Evolutionary conservation across 2,888 invertebrate genomes (phyloP).

Genomic region (Sepiola atlantica): DNA sequence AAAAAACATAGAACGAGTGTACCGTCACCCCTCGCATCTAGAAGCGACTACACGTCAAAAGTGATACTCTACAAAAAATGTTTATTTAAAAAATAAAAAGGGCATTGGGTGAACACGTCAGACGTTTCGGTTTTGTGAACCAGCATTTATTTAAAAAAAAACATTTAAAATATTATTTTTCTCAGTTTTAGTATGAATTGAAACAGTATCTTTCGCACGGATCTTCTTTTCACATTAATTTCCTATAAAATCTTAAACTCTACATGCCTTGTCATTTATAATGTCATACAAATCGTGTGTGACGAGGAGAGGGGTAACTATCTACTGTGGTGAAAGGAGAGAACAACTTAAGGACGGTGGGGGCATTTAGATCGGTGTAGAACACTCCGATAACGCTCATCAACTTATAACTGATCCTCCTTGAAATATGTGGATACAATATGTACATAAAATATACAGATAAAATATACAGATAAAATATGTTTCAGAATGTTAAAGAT

Average conservation of each 20-base stretch:
- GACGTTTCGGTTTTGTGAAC: not conserved
- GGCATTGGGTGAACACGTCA: not conserved
- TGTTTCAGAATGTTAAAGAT: no score
- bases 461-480: no score
- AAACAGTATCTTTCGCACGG: not conserved
- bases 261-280: not conserved
- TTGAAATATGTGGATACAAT: no score
- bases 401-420: not conserved
- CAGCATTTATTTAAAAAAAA: not conserved
- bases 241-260: not conserved
- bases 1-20: no score
- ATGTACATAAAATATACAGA: no score
- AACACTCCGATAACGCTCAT: not conserved
- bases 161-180: not conserved
- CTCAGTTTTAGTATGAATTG: not conserved
- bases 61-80: no score
- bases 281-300: not conserved
- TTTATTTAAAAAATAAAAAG: not conserved
- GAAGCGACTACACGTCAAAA: no score
- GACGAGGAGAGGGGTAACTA: not conserved
- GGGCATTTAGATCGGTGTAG: not conserved
- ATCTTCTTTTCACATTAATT: not conserved
- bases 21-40: no score
- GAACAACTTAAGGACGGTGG: not conserved
- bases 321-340: not conserved